Evolutionary conservation across 2,888 invertebrate genomes (phyloP).

Genomic region (Antitype chi): DNA sequence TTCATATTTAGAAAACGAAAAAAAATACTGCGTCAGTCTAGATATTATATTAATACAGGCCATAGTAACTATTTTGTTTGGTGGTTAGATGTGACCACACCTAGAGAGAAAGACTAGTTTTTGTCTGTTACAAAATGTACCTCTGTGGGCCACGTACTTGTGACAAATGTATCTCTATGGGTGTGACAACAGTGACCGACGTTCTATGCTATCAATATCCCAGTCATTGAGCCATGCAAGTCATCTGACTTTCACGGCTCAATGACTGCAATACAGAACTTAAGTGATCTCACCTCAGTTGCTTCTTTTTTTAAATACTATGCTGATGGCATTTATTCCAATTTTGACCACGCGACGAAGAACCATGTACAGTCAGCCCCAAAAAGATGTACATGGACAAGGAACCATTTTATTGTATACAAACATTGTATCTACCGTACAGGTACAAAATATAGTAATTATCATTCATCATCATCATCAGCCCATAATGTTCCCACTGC

Average conservation of each 20-base stretch:
- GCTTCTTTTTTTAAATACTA: not conserved
- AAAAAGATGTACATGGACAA: not conserved
- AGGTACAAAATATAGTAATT: no score
- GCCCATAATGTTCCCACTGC: no score
- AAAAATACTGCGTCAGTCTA: no score
- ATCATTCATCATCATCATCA: no score
- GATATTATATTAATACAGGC: no score
- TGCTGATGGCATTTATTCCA: not conserved
- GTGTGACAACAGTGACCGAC: not conserved
- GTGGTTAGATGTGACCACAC: not conserved
- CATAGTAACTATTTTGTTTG: not conserved
- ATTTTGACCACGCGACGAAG: not conserved
- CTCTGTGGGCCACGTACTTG: no score
- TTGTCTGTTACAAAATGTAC: slow-evolving; percentile 12
- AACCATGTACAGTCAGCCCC: not conserved
- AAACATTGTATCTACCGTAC: not conserved
- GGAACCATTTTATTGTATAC: not conserved
- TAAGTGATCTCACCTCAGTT: slow-evolving; percentile 20
- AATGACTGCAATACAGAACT: no score
- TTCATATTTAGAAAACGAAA: no score
- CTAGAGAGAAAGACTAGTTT: slow-evolving; percentile 1
- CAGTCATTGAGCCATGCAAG: slow-evolving; percentile 32
- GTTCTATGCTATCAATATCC: slow-evolving; percentile 38
- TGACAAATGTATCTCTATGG: not conserved
- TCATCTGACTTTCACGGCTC: not conserved